Base-by-base conservation (phyloP, 2,888 invertebrate species). In the Quadriops clusia region DNA sequence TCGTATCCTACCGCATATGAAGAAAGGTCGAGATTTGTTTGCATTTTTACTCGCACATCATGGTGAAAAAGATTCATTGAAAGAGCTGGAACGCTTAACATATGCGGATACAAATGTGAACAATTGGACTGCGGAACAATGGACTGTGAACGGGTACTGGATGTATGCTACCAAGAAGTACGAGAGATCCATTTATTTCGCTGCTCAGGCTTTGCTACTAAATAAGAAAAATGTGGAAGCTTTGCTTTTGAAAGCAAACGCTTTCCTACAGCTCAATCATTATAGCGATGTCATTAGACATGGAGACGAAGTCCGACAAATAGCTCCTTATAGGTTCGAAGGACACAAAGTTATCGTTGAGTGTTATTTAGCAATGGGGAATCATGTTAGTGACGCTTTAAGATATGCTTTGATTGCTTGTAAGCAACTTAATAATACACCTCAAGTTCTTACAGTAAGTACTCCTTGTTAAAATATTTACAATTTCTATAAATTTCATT, bases 301-400 rank as follows among this genome's bases (percentile, higher is more conserved):
- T 53, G 79, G 76, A 50, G 63, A 75, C 41, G 77, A 79, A 51
- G 79, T 77, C 1, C 61, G 75, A 33, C 65, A 68, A 47, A 48
- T 67, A 25, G 72, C 73, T 33, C 72, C 77, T 9, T 52, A 50
- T 36, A 50, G 59, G 55, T 78, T 71, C 53, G 86, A 86, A 52
- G 70, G 78, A 1, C 77, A 84, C 51, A 76, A 79, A 57, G 82
- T 82, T n/a, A 54, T 85, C 15, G 76, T 82, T 2, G 77, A 80
- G 42, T 76, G 78, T 51, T 82, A 82, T 47, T 58, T 80, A 21
- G 72, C 73, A 2, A 64, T 73, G 51, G n/a, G n/a, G n/a, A 72
- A 75, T 42, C 65, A 82, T 31, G 58, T 72, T 15, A 64, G 78
- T 47, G 85, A 85, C 50, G 85, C 84, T 0, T 67, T 78, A 7